These are phyloP conservation scores for Megalonaias nervosa DNA, from an alignment of 1,140 invertebrate species.

Conservation along the genomic window DNA sequence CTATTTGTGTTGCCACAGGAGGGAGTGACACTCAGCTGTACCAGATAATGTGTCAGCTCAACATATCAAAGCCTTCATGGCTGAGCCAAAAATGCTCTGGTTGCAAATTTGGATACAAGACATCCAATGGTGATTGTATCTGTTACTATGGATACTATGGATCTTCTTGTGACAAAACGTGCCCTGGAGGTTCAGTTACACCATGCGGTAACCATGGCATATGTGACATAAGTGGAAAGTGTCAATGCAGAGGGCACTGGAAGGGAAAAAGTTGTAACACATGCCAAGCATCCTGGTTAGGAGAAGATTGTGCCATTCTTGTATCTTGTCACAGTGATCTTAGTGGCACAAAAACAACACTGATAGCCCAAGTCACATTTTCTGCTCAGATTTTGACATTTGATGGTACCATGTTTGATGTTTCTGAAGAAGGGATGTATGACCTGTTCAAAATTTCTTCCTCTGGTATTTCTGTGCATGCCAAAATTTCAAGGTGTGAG, in stretches of 20 bases:
- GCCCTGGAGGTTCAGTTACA: conserved; percentile 37
- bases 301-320: conserved; percentile 43
- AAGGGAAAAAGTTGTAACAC: conserved; percentile 34
- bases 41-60: conserved; percentile 30
- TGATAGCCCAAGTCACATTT: conserved; percentile 35
- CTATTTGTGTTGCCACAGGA: conserved; percentile 27
- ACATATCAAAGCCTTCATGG: conserved; percentile 30
- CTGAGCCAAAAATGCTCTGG: conserved; percentile 34
- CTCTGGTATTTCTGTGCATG: conserved; percentile 10
- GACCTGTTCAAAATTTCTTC: conserved; percentile 16
- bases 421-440: conserved; percentile 25
- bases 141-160: conserved; percentile 52
- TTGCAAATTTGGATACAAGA: conserved; percentile 41
- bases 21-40: conserved; percentile 18
- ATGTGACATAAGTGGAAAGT: conserved; percentile 39
- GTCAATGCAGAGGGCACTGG: conserved; percentile 42
- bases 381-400: conserved; percentile 35
- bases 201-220: conserved; percentile 45
- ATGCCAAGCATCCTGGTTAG: conserved; percentile 40
- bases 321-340: conserved; percentile 14
- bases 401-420: conserved; percentile 40
- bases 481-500: conserved; percentile 29
- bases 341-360: conserved; percentile 2
- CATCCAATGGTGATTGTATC: conserved; percentile 26
- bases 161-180: conserved; percentile 30